Base-by-base conservation (phyloP, 1,140 invertebrate genomes). In the Drosophila pseudoananassae region DNA sequence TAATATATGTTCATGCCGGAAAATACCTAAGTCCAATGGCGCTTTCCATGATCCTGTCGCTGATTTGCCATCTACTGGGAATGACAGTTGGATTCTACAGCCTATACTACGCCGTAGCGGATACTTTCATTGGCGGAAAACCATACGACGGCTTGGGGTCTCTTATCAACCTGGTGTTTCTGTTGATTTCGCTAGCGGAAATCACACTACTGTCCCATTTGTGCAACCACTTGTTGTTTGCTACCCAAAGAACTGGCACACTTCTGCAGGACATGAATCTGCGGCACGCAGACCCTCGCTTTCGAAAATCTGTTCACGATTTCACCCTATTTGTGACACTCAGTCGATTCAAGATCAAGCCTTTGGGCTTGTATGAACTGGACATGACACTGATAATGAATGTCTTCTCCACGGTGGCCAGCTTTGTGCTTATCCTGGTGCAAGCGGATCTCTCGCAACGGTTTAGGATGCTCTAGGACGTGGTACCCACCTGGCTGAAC, bases 41-140 rank as follows among this genome's bases (percentile, higher is more conserved):
- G 0, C 52, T 75, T 6, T 87, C 90, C 2, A 72, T 90, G 27
- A 54, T 91, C 1, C 54, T 78, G 3, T 90, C 90, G 6, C 51
- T 91, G 15, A 54, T 90, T 47, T 91, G 90, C 1, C 76, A 91
- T 78, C 52, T 91, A 1, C 52, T 91, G 1, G 87, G 90, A 5
- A 91, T 91, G 4, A 91, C 90, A 4, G 79, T 84, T 1, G 87
- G 87, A 4, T 65, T 75, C 9, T 91, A 79, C 53, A 68, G 69
- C 20, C 71, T 83, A 27, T 91, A 91, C 56, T 73, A 66, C 12
- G 70, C 75, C 12, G 56, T 91, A 23, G 90, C 87, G 1, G 83
- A 91, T 38, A 76, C 77, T 0, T 43, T 80, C 0, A 78, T 91
- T 12, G 73, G 59, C 5, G 55, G 71, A 15, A 81, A 89, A 8